Percentiles rank a stretch among this genome's conserved stretches.
phyloP scores from a whole-genome alignment of 2,113 vertebrate genomes.

The Platichthys stellatus region DNA sequence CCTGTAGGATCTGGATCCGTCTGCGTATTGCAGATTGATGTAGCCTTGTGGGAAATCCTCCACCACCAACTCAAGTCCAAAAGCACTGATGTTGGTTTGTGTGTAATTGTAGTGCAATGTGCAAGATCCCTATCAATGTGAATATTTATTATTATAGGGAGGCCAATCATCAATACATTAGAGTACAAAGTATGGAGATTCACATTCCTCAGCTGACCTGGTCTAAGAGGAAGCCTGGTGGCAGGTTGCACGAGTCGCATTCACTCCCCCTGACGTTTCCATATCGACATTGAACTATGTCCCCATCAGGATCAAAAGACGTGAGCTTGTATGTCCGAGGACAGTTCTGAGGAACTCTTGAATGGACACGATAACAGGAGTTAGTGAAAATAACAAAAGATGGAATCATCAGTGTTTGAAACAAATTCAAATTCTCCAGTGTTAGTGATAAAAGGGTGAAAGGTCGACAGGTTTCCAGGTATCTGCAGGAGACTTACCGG shows the following conservation, averaged over 20 bases:
- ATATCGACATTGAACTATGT: slow-evolving; percentile 73
- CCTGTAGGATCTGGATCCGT: slow-evolving; percentile 31
- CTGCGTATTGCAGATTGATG: slow-evolving; percentile 56
- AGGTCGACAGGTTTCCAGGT: background rate
- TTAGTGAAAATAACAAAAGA: too few relatives aligned
- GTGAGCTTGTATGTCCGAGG: slow-evolving; percentile 65
- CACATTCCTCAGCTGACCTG: slow-evolving; percentile 47
- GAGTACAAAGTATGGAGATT: background rate
- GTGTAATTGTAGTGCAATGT: slow-evolving; percentile 21
- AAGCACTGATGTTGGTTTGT: rapidly evolving
- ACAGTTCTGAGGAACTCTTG: slow-evolving; percentile 79
- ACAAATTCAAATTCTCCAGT: too few relatives aligned
- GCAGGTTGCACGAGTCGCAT: too few relatives aligned
- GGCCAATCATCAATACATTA: background rate
- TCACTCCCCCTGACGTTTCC: too few relatives aligned
- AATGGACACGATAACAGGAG: background rate
- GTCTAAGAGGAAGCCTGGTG: slow-evolving; percentile 61
- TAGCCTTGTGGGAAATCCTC: slow-evolving; percentile 59
- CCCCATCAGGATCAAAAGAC: slow-evolving; percentile 75
- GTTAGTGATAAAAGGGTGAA: too few relatives aligned
- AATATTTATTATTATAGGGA: background rate
- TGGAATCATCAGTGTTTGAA: too few relatives aligned
- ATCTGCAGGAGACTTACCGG: slow-evolving; percentile 56
- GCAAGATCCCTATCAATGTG: slow-evolving; percentile 40
- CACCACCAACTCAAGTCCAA: slow-evolving; percentile 59